Evolutionary conservation across 2,113 vertebrate genomes (phyloP), one percentile per base, ranked within the genome.

Genomic region (Pristiophorus japonicus): DNA sequence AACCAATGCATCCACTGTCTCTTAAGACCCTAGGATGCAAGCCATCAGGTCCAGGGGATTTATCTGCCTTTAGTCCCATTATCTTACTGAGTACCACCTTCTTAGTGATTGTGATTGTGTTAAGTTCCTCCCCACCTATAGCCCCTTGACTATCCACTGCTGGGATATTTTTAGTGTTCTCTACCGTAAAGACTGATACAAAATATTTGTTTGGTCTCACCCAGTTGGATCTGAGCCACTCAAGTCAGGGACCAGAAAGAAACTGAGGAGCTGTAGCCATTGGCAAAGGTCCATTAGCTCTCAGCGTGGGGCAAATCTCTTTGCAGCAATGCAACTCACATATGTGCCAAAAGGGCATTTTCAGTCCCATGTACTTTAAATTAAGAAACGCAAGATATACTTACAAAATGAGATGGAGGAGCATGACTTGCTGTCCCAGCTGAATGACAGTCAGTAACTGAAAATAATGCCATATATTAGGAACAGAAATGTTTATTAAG

Each of bases 331-430:
- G 42, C 18, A 45, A 42, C 63, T 94, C 1, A 12, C 2, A 16
- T 70, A 4, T 27, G 65, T 63, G 59, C 59, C 88, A 63, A 63
- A 81, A 38, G 34, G 59, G 38, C 51, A 90, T 62, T 63, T 4
- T 2, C 55, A 91, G 12, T n/a, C n/a, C 27, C 88, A 65, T 38
- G 59, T n/a, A 63, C 11, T n/a, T 91, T 34, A n/a, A 62, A 30
- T 59, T n/a, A 59, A 91, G 22, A 92, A 65, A 7, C 88, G 22
- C 87, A 34, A 62, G 4, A 47, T 38, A 38, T 95, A 97, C 98
- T 97, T 98, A 99, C 99, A 92, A 96, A 97, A 96, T 96, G 96
- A 96, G 97, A 97, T 96, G 97, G 96, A 4, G 96, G 0, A 47
- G 30, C 20, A 42, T 27, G 95, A 16, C 47, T 34, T 14, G 97